Conservation (phyloP, 2,797 vertebrate genomes). For the Malurus splendens region DNA sequence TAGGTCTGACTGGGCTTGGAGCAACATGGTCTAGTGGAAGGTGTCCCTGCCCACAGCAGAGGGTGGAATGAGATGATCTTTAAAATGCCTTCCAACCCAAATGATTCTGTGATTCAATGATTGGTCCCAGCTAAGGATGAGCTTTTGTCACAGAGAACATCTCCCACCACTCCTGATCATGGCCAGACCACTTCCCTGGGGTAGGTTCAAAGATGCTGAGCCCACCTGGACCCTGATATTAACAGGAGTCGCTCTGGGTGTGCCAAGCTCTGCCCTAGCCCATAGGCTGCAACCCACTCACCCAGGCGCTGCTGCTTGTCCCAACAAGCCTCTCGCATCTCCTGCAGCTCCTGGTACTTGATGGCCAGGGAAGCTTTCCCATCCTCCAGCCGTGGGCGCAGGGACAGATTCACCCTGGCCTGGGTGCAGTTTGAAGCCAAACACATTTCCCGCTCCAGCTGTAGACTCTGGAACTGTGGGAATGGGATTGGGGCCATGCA, state of each 20-base stretch:
- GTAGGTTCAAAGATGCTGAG: not conserved
- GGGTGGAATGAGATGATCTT: not conserved
- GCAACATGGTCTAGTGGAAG: not conserved
- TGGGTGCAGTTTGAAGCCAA: slow-evolving; percentile 69
- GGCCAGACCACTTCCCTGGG: not conserved
- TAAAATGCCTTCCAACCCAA: not conserved
- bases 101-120: not conserved
- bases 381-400: slow-evolving; percentile 70
- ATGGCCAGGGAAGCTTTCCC: slow-evolving; percentile 72
- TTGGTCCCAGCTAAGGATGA: not conserved
- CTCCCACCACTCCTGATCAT: not conserved
- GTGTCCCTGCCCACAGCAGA: not conserved
- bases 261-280: not conserved
- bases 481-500: not conserved
- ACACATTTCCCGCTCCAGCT: slow-evolving; percentile 70
- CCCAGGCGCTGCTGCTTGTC: slow-evolving; percentile 73
- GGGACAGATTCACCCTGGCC: slow-evolving; percentile 70
- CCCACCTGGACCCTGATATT: rapidly evolving
- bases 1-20: not conserved
- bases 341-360: slow-evolving; percentile 74
- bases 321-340: slow-evolving; percentile 62
- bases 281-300: not conserved
- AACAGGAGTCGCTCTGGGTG: not conserved
- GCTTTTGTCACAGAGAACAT: not conserved
- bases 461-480: slow-evolving; percentile 71